These are phyloP conservation scores for Nemotelus nigrinus DNA, from an alignment of 2,888 invertebrate genomes.

Conservation along the genomic window DNA sequence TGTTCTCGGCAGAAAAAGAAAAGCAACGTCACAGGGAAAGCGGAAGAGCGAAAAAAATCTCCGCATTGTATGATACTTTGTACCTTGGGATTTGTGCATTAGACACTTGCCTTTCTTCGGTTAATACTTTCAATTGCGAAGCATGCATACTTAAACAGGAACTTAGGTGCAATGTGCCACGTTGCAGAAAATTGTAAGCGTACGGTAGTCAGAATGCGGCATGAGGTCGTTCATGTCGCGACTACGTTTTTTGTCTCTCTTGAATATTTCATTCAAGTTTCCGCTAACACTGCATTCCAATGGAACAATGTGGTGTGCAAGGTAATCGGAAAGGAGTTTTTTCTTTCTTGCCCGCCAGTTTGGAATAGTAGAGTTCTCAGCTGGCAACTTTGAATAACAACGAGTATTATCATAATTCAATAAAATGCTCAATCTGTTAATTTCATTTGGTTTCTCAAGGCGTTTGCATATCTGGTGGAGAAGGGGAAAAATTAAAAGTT, in stretches of 20 bases:
- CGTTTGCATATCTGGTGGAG: no score
- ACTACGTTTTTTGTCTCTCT: background rate
- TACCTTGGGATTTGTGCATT: constrained; percentile 1
- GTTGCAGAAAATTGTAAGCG: constrained; percentile 1
- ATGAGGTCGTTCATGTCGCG: background rate
- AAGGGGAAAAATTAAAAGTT: background rate
- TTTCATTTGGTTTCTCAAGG: background rate
- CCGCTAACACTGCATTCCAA: background rate
- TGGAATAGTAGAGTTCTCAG: background rate
- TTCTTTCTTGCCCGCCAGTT: background rate
- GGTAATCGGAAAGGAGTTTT: background rate
- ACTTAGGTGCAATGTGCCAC: constrained; percentile 4
- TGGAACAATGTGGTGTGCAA: background rate
- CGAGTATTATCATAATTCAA: background rate
- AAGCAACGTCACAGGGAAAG: no score
- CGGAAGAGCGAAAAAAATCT: background rate
- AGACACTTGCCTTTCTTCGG: constrained; percentile 15
- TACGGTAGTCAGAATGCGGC: background rate
- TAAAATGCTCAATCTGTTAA: background rate
- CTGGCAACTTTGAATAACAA: background rate
- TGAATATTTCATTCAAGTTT: background rate
- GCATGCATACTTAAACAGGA: constrained; percentile 16
- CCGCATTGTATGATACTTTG: constrained; percentile 12
- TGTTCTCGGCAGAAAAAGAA: background rate
- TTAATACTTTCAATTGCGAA: constrained; percentile 20